Conservation (phyloP, 2,797 vertebrate species). For the Tangara arthus region DNA sequence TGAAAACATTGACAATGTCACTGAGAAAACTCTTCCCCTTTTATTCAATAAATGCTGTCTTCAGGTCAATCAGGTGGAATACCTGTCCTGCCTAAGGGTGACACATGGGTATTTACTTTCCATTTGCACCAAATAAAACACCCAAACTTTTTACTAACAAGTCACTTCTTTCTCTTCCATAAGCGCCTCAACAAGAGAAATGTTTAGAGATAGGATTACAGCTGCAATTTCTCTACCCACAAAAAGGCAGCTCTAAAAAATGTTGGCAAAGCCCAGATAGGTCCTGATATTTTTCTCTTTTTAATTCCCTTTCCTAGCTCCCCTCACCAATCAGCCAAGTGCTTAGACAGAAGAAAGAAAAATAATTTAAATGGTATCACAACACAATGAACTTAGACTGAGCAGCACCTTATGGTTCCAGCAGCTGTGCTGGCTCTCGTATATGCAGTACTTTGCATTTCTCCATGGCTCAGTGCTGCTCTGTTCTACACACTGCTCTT, state of each 20-base stretch:
- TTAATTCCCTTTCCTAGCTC: not conserved
- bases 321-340: not conserved
- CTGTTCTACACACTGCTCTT: not conserved
- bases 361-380: not conserved
- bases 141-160: not conserved
- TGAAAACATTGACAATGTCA: not conserved
- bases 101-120: not conserved
- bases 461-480: not conserved
- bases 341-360: not conserved
- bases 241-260: not conserved
- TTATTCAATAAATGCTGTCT: not conserved
- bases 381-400: slow-evolving; percentile 43
- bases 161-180: not conserved
- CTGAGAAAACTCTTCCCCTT: not conserved
- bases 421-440: slow-evolving; percentile 12
- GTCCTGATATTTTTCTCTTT: not conserved
- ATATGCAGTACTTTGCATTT: not conserved
- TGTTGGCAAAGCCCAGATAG: not conserved
- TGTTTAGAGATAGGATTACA: not conserved
- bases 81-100: not conserved
- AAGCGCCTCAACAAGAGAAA: not conserved
- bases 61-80: not conserved
- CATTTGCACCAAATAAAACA: not conserved
- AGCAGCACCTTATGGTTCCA: slow-evolving; percentile 52
- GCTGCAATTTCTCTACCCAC: not conserved